Evolutionary conservation across 1,140 invertebrate genomes (phyloP).

Genomic region (Dryas iulia): DNA sequence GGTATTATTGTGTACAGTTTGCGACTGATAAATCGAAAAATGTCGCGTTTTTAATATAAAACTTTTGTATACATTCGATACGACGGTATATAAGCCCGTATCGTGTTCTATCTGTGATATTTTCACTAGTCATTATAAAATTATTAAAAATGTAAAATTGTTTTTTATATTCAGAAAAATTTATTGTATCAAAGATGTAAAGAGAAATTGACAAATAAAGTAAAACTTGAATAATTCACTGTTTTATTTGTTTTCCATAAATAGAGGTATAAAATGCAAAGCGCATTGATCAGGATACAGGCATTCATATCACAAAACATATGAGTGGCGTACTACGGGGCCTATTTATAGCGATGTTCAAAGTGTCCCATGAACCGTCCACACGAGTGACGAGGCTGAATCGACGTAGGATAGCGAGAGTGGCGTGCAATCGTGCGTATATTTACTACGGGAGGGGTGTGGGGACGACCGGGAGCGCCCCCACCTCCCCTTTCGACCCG

Average conservation of each 20-base stretch:
- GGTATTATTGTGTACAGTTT: constrained; percentile 59
- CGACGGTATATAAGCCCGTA: constrained; percentile 25
- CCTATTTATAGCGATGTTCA: constrained; percentile 43
- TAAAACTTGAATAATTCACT: constrained; percentile 44
- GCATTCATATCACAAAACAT: constrained; percentile 35
- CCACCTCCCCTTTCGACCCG: constrained; percentile 40
- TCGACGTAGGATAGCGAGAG: constrained; percentile 60
- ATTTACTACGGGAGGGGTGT: constrained; percentile 68
- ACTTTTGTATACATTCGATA: constrained; percentile 33
- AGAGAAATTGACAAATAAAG: constrained; percentile 71
- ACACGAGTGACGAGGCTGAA: constrained; percentile 43
- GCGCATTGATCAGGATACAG: constrained; percentile 14
- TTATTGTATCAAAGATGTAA: constrained; percentile 62
- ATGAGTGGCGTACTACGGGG: constrained; percentile 39
- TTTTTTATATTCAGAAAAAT: constrained; percentile 58
- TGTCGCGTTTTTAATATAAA: constrained; percentile 55
- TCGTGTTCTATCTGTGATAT: constrained; percentile 63
- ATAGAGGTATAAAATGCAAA: constrained; percentile 9
- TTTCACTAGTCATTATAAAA: constrained; percentile 43
- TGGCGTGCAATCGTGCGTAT: constrained; percentile 70
- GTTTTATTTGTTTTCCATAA: constrained; percentile 37
- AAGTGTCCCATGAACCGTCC: constrained; percentile 43
- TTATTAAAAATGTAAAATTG: constrained; percentile 69
- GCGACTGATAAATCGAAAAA: constrained; percentile 49
- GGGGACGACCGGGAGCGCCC: constrained; percentile 47